phyloP scores from a whole-genome alignment of 2,888 invertebrate species.

The Phalangium opilio region DNA sequence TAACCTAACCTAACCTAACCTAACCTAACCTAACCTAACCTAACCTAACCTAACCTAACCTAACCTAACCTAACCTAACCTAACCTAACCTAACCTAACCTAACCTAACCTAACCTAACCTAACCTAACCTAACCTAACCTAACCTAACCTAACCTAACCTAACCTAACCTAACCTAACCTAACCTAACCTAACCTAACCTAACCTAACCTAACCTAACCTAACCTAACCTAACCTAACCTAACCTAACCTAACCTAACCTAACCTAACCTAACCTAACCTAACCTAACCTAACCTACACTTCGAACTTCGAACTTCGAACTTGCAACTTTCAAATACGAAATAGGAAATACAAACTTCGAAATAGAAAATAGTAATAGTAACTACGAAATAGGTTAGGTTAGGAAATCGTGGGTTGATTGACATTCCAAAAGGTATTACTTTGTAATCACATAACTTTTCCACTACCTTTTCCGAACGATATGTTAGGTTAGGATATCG shows the following conservation, averaged over 20 bases:
- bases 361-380: too few relatives aligned
- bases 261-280: background rate
- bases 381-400: too few relatives aligned
- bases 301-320: too few relatives aligned
- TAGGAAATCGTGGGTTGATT: too few relatives aligned
- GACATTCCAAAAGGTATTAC: too few relatives aligned
- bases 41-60: slow-evolving; percentile 2
- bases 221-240: background rate
- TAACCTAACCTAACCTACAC: slow-evolving; percentile 4
- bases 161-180: slow-evolving; percentile 16
- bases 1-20: slow-evolving; percentile 2
- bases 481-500: too few relatives aligned
- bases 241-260: background rate
- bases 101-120: slow-evolving; percentile 15
- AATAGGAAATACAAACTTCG: too few relatives aligned
- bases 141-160: slow-evolving; percentile 19
- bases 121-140: slow-evolving; percentile 14
- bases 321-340: too few relatives aligned
- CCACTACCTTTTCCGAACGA: too few relatives aligned
- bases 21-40: slow-evolving; percentile 2
- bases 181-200: slow-evolving; percentile 3
- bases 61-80: slow-evolving; percentile 3
- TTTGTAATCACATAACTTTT: too few relatives aligned
- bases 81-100: slow-evolving; percentile 15
- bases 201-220: slow-evolving; percentile 23